Conservation (phyloP, 1,140 invertebrate genomes). For the Drosophila repleta region DNA sequence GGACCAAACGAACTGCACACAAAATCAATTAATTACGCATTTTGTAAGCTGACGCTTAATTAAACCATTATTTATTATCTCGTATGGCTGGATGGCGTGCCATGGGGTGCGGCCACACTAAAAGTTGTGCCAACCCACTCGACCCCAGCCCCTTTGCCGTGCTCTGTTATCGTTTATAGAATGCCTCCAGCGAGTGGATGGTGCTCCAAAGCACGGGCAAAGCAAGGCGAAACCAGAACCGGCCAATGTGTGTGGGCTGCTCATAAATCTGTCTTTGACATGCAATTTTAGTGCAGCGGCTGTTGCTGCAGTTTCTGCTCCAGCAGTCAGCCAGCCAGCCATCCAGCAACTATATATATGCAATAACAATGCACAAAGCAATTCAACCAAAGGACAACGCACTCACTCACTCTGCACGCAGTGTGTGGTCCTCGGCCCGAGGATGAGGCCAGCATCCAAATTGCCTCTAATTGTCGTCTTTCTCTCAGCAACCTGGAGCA, state of each 20-base stretch:
- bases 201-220: neutral
- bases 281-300: conserved; percentile 78
- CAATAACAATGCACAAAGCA: conserved; percentile 57
- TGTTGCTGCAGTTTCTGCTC: conserved; percentile 66
- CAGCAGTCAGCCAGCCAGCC: conserved; percentile 7
- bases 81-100: conserved; percentile 53
- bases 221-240: neutral
- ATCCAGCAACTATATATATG: conserved; percentile 25
- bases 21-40: conserved; percentile 79
- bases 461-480: conserved; percentile 79
- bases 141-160: conserved; percentile 19
- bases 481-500: conserved; percentile 54
- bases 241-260: conserved; percentile 24
- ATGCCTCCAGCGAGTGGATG: conserved; percentile 13
- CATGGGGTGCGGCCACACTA: conserved; percentile 20
- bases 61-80: conserved; percentile 82
- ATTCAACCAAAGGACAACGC: conserved; percentile 69
- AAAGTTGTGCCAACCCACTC: conserved; percentile 37
- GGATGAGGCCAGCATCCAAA: conserved; percentile 48
- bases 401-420: conserved; percentile 41
- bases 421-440: conserved; percentile 19
- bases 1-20: conserved; percentile 39
- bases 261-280: conserved; percentile 83
- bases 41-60: conserved; percentile 73
- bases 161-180: conserved; percentile 75